These are phyloP conservation scores for Bradypodion pumilum DNA, from an alignment of 2,797 vertebrate species.

Conservation along the genomic window DNA sequence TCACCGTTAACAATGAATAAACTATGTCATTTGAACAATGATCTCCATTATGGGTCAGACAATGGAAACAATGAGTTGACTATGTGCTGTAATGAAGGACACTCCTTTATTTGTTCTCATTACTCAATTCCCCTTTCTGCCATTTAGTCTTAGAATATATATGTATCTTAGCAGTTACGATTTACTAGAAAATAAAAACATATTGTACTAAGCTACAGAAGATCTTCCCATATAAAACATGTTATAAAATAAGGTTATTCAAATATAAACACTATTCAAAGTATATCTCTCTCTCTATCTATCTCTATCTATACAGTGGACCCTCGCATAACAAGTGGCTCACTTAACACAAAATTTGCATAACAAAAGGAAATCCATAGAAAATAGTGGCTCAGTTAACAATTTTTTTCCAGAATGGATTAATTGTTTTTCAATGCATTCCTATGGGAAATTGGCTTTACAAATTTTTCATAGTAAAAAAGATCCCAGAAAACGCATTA, in stretches of 20 bases:
- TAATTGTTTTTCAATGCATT: no score
- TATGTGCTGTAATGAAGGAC: slow-evolving; percentile 48
- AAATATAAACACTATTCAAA: slow-evolving; percentile 1
- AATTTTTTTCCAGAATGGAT: no score
- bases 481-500: no score
- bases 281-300: not conserved
- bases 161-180: slow-evolving; percentile 18
- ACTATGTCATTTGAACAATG: slow-evolving; percentile 45
- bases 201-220: not conserved
- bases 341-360: no score
- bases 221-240: not conserved
- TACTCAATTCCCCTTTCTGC: slow-evolving; percentile 8
- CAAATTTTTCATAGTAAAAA: no score
- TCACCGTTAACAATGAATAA: not conserved
- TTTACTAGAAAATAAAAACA: not conserved
- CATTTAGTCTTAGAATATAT: not conserved
- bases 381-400: no score
- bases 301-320: no score
- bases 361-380: no score
- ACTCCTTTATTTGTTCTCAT: slow-evolving; percentile 8
- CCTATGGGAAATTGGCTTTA: no score
- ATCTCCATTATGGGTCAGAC: slow-evolving; percentile 49
- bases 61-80: slow-evolving; percentile 50
- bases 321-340: no score
- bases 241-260: not conserved